Evolutionary conservation across 2,888 invertebrate species (phyloP), one percentile per base, ranked within the genome.

Genomic region (Tricholauxania praeusta): DNA sequence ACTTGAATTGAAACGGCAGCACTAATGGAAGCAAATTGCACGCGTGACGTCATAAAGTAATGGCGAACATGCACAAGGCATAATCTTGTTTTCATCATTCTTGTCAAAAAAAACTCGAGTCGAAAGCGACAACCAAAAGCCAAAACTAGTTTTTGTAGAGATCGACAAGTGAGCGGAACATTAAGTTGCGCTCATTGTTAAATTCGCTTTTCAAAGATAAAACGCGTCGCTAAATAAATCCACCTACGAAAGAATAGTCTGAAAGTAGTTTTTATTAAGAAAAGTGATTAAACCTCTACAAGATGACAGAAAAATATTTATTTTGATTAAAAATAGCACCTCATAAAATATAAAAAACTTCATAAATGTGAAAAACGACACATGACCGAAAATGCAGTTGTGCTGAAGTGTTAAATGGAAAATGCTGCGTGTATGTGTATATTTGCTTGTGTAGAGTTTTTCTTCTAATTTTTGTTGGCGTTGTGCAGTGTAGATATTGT

Each of bases 121-220:
- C 10, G 39, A 39, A 39, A 39, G 39, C 39, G 39, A 39, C 39
- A 10, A 28, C 28, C 10, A 39, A 39, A 10, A 39, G 1, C 10
- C 39, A 39, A 64, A 64, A 64, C 64, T 64, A 64, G 64, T 64
- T 64, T 64, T 64, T 64, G 64, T 64, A 51, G 51, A 64, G 19
- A 51, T 49, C 15, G 7, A 15, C 15, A 14, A n/a, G 51, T 39
- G 28, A 64, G 49, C 49, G 17, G 8, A n/a, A n/a, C n/a, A n/a
- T n/a, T n/a, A n/a, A 17, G 7, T 28, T 3, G n/a, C 22, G 15
- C 3, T 22, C 17, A 7, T 4, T 15, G 8, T 14, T 10, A 39
- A 39, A 39, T 10, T 17, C 49, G 49, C 12, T 28, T 60, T 28
- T 28, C 28, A 60, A 15, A 39, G 39, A 28, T 28, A 19, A 28